phyloP scores from a whole-genome alignment of 2,113 vertebrate genomes.

The Corythornis vintsioides region DNA sequence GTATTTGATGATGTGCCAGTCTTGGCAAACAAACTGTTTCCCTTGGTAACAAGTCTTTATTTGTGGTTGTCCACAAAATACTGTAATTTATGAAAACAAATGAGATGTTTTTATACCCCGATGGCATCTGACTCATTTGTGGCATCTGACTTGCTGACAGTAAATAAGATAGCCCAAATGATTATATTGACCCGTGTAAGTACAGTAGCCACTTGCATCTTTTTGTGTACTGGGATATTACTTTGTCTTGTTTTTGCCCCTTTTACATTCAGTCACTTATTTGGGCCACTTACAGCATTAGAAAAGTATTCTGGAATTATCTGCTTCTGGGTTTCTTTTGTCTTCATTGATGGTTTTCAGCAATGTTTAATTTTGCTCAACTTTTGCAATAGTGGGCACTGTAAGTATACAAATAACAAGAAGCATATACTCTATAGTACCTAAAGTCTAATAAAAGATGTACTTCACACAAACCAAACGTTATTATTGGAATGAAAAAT shows the following conservation, averaged over 20 bases:
- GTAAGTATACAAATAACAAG: not conserved
- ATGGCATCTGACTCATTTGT: slow-evolving; percentile 52
- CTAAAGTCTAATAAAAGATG: not conserved
- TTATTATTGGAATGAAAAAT: not conserved
- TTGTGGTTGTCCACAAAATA: slow-evolving; percentile 67
- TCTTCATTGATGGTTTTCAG: not conserved
- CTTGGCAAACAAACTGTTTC: slow-evolving; percentile 63
- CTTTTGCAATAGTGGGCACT: not conserved
- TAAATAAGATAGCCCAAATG: slow-evolving; percentile 22
- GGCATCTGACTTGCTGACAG: slow-evolving; percentile 57
- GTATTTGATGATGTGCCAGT: slow-evolving; percentile 68
- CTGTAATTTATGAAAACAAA: slow-evolving; percentile 73
- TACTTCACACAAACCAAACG: not conserved
- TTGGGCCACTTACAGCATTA: not conserved
- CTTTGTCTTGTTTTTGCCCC: not conserved
- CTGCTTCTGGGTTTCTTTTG: not conserved
- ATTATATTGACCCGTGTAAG: not conserved
- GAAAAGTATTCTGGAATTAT: not conserved
- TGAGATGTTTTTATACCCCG: slow-evolving; percentile 56
- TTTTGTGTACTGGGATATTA: slow-evolving; percentile 3
- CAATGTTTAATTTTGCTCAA: not conserved
- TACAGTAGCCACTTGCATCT: not conserved
- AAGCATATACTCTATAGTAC: not conserved
- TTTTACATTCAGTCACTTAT: not conserved
- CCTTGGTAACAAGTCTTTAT: slow-evolving; percentile 67